phyloP scores from a whole-genome alignment of 2,888 invertebrate genomes.

The Callimorpha dominula region DNA sequence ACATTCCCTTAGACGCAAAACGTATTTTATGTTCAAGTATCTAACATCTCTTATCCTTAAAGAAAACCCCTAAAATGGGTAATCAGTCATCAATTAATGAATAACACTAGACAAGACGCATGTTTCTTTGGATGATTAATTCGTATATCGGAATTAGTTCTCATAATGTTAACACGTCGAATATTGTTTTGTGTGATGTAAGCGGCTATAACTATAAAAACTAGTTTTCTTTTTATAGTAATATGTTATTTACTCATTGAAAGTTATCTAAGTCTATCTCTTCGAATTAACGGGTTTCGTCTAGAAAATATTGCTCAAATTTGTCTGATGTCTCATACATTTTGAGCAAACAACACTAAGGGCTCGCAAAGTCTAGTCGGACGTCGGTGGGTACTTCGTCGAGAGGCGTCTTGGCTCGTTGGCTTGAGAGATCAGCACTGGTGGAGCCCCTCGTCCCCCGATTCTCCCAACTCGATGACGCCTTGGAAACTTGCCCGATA shows the following conservation, averaged over 20 bases:
- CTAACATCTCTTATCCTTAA: conserved; percentile 21
- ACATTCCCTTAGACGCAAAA: conserved; percentile 28
- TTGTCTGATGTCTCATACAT: neutral
- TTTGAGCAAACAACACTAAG: conserved; percentile 35
- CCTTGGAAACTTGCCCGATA: conserved; percentile 81
- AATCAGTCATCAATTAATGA: conserved; percentile 51
- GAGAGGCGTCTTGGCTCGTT: conserved; percentile 66
- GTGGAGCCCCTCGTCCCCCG: conserved; percentile 57
- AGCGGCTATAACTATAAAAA: conserved; percentile 22
- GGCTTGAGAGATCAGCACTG: conserved; percentile 60
- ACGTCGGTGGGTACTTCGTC: conserved; percentile 62
- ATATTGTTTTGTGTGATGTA: conserved; percentile 49
- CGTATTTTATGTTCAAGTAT: conserved; percentile 26
- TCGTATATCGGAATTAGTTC: conserved; percentile 48
- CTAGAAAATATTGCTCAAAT: conserved; percentile 4
- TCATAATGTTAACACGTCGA: conserved; percentile 40
- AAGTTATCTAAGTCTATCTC: no score
- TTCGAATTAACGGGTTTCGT: conserved; percentile 4
- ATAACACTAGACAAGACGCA: conserved; percentile 47
- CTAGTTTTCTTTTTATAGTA: no score
- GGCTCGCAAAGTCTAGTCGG: conserved; percentile 36
- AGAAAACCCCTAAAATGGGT: conserved; percentile 46
- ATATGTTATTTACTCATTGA: no score
- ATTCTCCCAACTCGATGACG: conserved; percentile 63
- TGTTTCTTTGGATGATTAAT: conserved; percentile 51